Percentiles rank a stretch among this genome's conserved stretches.
phyloP scores from a whole-genome alignment of 2,113 vertebrate genomes.

The Etheostoma spectabile region DNA sequence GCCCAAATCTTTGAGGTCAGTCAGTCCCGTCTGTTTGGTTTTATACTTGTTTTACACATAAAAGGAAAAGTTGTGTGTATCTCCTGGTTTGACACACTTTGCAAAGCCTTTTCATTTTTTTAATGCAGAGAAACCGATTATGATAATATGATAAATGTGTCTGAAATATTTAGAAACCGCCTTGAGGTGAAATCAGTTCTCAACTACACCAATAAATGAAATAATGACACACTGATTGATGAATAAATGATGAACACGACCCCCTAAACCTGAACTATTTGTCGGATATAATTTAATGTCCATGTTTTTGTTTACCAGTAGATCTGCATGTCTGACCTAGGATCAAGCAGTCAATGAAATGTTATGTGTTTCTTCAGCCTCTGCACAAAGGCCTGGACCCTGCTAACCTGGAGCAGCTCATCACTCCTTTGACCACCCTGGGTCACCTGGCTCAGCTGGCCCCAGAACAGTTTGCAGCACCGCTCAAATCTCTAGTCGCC shows the following conservation, averaged over 20 bases:
- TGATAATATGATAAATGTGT: background rate
- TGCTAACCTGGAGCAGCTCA: conserved; percentile 95
- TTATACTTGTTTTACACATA: background rate
- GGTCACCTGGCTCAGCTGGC: conserved; percentile 97
- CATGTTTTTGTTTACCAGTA: background rate
- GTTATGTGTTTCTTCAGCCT: conserved; percentile 83
- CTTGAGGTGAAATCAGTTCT: background rate
- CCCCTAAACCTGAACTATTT: background rate
- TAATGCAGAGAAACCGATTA: background rate
- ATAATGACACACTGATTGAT: background rate
- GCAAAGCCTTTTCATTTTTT: background rate
- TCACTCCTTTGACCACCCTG: conserved; percentile 94
- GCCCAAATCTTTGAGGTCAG: conserved; percentile 99
- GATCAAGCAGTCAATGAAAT: background rate
- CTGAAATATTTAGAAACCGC: background rate
- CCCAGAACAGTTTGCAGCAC: conserved; percentile 96
- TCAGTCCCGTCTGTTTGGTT: background rate
- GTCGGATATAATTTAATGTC: background rate
- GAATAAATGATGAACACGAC: background rate
- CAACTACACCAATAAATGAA: background rate
- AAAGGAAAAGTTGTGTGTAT: background rate
- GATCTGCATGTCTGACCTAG: background rate
- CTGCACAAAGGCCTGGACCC: conserved; percentile 96
- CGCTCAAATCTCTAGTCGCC: conserved; percentile 96
- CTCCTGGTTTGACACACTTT: background rate